Conservation (phyloP, 2,888 invertebrate species). For the Caenorhabditis sp. region DNA sequence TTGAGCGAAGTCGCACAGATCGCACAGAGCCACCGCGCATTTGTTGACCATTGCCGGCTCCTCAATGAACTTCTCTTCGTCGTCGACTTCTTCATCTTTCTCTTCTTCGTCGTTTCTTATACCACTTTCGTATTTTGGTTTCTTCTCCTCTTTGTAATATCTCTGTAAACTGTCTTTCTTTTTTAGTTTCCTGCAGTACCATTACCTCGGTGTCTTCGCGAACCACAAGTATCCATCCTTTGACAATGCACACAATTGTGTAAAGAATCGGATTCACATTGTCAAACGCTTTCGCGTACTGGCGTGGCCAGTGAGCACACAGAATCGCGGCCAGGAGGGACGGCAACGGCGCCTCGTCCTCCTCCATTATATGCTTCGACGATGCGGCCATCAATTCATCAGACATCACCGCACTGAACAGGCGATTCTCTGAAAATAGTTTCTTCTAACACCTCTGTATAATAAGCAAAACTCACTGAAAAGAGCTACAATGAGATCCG, state of each 20-base stretch:
- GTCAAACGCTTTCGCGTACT: conserved; percentile 57
- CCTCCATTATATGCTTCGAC: conserved; percentile 50
- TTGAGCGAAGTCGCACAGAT: conserved; percentile 59
- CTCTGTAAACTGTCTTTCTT: too few relatives aligned
- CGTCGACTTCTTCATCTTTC: conserved; percentile 5
- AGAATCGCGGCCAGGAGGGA: conserved; percentile 54
- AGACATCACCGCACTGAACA: conserved; percentile 50
- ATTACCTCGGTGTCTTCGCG: conserved; percentile 51
- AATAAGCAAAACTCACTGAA: conserved; percentile 48
- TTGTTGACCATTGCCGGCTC: conserved; percentile 55
- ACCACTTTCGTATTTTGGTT: conserved; percentile 25
- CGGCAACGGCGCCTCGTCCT: conserved; percentile 38
- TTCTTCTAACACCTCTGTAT: neutral
- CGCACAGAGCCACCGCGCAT: conserved; percentile 56
- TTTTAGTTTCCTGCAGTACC: too few relatives aligned
- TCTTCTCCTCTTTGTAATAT: conserved; percentile 26
- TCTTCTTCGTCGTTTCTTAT: neutral
- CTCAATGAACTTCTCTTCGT: conserved; percentile 27
- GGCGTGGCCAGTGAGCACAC: conserved; percentile 60
- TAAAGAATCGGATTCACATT: conserved; percentile 60
- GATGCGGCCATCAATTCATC: conserved; percentile 37
- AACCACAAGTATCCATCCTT: conserved; percentile 67
- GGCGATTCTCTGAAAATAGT: neutral
- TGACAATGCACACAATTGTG: conserved; percentile 53
- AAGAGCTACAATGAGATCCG: conserved; percentile 53